Conservation (phyloP, 2,113 vertebrate species). For the Oncorhynchus tshawytscha region DNA sequence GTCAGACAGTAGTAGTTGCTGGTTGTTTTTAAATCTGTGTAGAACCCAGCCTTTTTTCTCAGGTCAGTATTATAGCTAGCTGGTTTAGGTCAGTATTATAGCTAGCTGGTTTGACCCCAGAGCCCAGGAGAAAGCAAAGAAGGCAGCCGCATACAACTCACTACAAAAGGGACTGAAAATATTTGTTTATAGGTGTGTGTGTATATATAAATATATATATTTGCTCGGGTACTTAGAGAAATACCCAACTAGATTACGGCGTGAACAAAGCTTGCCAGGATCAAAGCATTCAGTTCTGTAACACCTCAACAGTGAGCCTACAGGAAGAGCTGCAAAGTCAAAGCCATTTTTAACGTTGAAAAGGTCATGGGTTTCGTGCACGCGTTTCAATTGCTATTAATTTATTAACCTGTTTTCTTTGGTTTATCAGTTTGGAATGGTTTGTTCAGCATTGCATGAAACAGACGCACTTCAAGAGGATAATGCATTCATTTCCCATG, state of each 20-base stretch:
- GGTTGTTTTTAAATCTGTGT: slow-evolving; percentile 36
- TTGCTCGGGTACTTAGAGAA: slow-evolving; percentile 44
- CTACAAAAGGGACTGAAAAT: slow-evolving; percentile 46
- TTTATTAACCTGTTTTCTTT: slow-evolving; percentile 68
- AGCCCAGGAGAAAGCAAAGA: slow-evolving; percentile 28
- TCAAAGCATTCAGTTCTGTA: background rate
- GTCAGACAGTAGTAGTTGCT: slow-evolving; percentile 27
- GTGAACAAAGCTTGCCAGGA: slow-evolving; percentile 7
- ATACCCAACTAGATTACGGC: slow-evolving; percentile 7
- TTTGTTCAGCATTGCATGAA: slow-evolving; percentile 50
- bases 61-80: slow-evolving; percentile 59
- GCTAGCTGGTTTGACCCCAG: slow-evolving; percentile 23
- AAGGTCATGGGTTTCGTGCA: slow-evolving; percentile 51
- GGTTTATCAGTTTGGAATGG: slow-evolving; percentile 40
- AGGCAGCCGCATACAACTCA: slow-evolving; percentile 30
- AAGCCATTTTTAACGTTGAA: slow-evolving; percentile 51
- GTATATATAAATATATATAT: slow-evolving; percentile 35
- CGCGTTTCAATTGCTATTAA: slow-evolving; percentile 59
- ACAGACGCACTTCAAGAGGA: slow-evolving; percentile 32
- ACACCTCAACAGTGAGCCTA: background rate
- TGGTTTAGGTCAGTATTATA: slow-evolving; percentile 58
- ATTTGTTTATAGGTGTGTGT: slow-evolving; percentile 62
- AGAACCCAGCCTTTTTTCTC: slow-evolving; percentile 37
- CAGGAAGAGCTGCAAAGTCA: slow-evolving; percentile 10
- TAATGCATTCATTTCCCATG: slow-evolving; percentile 46